phyloP scores from a whole-genome alignment of 2,888 invertebrate genomes.

The Ophion costatus region DNA sequence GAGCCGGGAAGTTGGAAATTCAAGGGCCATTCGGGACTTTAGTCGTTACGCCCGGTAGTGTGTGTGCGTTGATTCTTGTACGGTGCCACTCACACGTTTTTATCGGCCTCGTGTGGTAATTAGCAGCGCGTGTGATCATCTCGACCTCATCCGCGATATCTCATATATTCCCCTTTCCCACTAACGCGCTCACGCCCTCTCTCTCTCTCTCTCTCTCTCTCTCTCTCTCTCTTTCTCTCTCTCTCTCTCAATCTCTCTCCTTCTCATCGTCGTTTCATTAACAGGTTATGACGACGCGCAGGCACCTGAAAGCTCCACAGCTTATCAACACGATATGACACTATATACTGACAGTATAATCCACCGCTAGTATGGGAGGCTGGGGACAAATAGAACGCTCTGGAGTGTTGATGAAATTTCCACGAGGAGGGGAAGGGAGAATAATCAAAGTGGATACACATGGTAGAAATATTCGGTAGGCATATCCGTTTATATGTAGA shows the following conservation, averaged over 20 bases:
- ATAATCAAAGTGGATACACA: neutral
- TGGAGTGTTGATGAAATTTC: neutral
- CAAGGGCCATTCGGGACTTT: neutral
- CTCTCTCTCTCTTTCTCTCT: neutral
- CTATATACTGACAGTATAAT: conserved; percentile 41
- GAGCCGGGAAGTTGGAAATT: neutral
- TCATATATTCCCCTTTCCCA: neutral
- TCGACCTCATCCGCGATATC: neutral
- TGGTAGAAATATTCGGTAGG: neutral
- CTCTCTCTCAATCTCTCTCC: neutral
- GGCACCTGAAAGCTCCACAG: conserved; percentile 25
- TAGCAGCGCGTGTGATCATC: conserved; percentile 6
- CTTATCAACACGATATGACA: conserved; percentile 59
- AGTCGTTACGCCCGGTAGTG: neutral
- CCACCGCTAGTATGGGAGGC: conserved; percentile 3
- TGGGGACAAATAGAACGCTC: neutral
- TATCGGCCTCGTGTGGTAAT: conserved; percentile 20
- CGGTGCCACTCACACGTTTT: neutral
- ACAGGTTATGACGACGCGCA: conserved; percentile 5
- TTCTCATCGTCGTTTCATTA: conserved; percentile 25
- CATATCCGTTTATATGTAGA: too few species aligned
- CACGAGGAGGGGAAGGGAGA: neutral
- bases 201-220: neutral
- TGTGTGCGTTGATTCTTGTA: neutral
- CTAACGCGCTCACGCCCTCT: neutral